Conservation (phyloP, 2,888 invertebrate species). For the Clostera curtula region DNA sequence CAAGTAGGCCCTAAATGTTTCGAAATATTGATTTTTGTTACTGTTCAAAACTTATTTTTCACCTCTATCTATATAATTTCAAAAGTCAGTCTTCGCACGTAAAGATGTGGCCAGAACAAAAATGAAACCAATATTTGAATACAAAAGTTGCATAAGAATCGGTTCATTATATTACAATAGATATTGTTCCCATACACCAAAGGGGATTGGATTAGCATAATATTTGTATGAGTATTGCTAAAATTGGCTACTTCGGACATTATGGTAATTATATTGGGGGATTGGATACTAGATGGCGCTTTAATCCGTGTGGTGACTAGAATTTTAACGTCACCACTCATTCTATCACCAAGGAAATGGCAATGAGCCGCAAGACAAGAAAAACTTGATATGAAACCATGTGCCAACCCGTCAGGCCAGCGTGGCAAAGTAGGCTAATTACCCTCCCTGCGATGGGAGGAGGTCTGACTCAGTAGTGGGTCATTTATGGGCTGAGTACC, state of each 20-base stretch:
- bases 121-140: slow-evolving; percentile 21
- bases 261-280: not conserved
- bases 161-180: slow-evolving; percentile 27
- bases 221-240: slow-evolving; percentile 9
- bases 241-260: slow-evolving; percentile 4
- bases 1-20: no score
- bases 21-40: no score
- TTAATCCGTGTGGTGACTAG: no score
- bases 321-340: no score
- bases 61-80: slow-evolving; percentile 5
- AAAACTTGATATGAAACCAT: no score
- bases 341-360: no score
- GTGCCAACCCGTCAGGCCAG: no score
- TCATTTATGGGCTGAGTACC: no score
- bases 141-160: slow-evolving; percentile 30
- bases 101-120: slow-evolving; percentile 16
- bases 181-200: slow-evolving; percentile 13
- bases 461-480: no score
- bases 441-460: no score
- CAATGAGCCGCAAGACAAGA: slow-evolving; percentile 4
- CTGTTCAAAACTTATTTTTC: slow-evolving; percentile 12
- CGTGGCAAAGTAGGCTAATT: no score
- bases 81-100: slow-evolving; percentile 3
- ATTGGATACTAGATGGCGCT: slow-evolving; percentile 1
- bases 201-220: slow-evolving; percentile 16